These are phyloP conservation scores for Oedothorax gibbosus DNA, from an alignment of 1,140 invertebrate species.

Conservation along the genomic window DNA sequence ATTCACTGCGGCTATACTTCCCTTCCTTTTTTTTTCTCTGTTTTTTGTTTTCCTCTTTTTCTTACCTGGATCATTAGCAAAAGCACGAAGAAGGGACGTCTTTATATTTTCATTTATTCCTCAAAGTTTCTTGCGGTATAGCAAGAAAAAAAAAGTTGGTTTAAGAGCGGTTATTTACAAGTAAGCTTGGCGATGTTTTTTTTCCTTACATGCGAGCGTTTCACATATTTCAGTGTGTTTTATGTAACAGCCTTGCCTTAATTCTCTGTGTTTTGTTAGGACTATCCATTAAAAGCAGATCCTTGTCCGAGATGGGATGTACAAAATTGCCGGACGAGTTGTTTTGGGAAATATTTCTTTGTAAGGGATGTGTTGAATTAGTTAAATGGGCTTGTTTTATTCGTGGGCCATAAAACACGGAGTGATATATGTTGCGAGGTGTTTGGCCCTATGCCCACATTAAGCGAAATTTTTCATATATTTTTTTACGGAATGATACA, in stretches of 20 bases:
- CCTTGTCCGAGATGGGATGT: too few species aligned
- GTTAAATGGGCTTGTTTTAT: too few species aligned
- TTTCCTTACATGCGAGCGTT: constrained; percentile 1
- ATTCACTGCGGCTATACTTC: neutral
- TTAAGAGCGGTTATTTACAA: constrained; percentile 11
- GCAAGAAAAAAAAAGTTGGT: neutral
- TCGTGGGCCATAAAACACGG: too few species aligned
- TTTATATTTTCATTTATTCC: constrained; percentile 39
- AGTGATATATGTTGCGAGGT: too few species aligned
- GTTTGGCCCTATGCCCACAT: too few species aligned
- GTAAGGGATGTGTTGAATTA: too few species aligned
- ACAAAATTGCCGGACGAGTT: too few species aligned
- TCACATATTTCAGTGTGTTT: neutral
- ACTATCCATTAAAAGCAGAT: too few species aligned
- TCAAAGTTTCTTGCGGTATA: neutral
- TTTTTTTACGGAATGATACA: too few species aligned
- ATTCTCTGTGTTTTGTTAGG: too few species aligned
- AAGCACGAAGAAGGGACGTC: neutral
- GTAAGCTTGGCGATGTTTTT: neutral
- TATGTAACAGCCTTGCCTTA: neutral
- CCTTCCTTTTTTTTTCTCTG: neutral
- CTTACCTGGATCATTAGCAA: constrained; percentile 48
- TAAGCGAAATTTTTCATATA: too few species aligned
- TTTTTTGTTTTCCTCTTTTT: constrained; percentile 27
- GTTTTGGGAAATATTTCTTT: too few species aligned